phyloP scores from a whole-genome alignment of 2,113 vertebrate genomes.

The Vombatus ursinus region DNA sequence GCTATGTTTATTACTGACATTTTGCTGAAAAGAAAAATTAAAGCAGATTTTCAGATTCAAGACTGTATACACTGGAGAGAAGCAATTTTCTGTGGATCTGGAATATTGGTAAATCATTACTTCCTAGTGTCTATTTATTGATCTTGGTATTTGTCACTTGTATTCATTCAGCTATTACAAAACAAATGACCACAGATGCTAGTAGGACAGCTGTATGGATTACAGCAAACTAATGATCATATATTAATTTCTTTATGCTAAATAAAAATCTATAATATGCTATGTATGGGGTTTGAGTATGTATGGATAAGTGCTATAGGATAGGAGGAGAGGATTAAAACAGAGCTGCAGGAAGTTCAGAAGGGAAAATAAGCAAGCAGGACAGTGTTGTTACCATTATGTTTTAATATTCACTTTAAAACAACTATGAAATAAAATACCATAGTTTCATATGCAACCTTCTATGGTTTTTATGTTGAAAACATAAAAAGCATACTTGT shows the following conservation, averaged over 20 bases:
- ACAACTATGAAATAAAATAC: background rate
- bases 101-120: conserved; percentile 28
- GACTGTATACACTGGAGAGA: background rate
- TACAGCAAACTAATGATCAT: conserved; percentile 7
- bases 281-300: background rate
- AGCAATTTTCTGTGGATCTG: background rate
- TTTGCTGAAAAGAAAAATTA: background rate
- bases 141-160: background rate
- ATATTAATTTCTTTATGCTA: conserved; percentile 6
- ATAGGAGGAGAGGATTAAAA: background rate
- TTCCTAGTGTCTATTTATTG: background rate
- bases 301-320: background rate
- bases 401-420: background rate
- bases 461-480: background rate
- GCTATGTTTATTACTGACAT: background rate
- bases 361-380: background rate
- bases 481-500: background rate
- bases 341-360: background rate
- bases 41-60: background rate
- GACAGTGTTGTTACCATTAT: background rate
- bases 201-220: background rate
- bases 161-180: conserved; percentile 29
- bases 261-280: background rate
- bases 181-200: background rate
- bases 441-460: background rate